Evolutionary conservation across 2,888 invertebrate genomes (phyloP).

Genomic region (Drosophila quinaria): DNA sequence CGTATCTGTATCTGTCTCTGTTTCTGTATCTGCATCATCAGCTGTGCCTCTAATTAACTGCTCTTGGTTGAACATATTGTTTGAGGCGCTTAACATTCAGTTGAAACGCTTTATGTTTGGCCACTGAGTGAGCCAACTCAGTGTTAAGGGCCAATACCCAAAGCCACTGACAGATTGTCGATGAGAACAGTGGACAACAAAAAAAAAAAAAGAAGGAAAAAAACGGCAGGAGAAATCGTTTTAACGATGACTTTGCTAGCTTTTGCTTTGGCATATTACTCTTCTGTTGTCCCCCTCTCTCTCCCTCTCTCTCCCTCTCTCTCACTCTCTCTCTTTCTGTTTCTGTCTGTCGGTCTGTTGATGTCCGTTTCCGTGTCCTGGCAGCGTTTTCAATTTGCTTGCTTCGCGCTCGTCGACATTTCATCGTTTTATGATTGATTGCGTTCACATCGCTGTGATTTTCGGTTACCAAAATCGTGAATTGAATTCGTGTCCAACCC

Average conservation of each 20-base stretch:
- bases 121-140: not conserved
- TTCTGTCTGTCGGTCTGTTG: not conserved
- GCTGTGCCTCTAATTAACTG: slow-evolving; percentile 41
- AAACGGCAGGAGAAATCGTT: slow-evolving; percentile 25
- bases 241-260: slow-evolving; percentile 27
- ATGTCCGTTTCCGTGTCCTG: slow-evolving; percentile 29
- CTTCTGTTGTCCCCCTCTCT: not conserved
- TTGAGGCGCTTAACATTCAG: slow-evolving; percentile 38
- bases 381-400: slow-evolving; percentile 49
- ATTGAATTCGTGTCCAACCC: slow-evolving; percentile 66
- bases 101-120: slow-evolving; percentile 15
- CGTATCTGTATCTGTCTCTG: slow-evolving; percentile 10
- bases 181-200: not conserved
- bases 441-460: slow-evolving; percentile 73
- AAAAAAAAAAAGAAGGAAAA: slow-evolving; percentile 5
- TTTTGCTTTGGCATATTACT: slow-evolving; percentile 5
- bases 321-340: not conserved
- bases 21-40: slow-evolving; percentile 11
- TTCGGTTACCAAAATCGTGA: slow-evolving; percentile 74
- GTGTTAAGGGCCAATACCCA: slow-evolving; percentile 9
- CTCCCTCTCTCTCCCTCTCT: not conserved
- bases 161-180: slow-evolving; percentile 54
- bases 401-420: slow-evolving; percentile 59
- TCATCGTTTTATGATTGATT: slow-evolving; percentile 82
- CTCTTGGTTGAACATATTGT: slow-evolving; percentile 31